Percentiles rank a stretch among this genome's conserved stretches.
Evolutionary conservation across 2,113 vertebrate genomes (phyloP).

Genomic region (Bos javanicus): DNA sequence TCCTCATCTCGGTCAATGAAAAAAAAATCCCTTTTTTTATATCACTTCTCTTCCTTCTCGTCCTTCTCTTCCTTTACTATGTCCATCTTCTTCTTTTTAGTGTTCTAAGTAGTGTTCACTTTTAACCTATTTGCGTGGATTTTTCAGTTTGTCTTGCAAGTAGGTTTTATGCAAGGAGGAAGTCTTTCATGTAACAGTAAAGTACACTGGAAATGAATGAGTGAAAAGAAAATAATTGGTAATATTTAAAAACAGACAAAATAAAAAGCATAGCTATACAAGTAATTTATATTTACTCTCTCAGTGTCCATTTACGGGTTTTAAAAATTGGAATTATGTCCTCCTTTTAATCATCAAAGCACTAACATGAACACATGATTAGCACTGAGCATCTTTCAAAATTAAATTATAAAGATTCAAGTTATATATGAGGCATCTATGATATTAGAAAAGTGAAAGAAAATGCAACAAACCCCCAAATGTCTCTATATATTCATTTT

Average conservation of each 20-base stretch:
- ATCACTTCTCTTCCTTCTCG: not conserved
- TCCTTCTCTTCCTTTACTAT: not conserved
- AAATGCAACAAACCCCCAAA: not conserved
- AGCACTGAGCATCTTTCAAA: not conserved
- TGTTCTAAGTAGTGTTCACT: not conserved
- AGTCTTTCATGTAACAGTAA: not conserved
- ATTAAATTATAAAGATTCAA: not conserved
- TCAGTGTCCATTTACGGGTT: not conserved
- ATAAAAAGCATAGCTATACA: not conserved
- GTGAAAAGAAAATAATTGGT: not conserved
- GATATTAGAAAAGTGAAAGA: not conserved
- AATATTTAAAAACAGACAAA: not conserved
- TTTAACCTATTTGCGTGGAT: not conserved
- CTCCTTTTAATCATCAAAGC: not conserved
- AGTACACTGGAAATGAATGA: not conserved
- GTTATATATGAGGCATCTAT: not conserved
- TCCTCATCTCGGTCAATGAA: not conserved
- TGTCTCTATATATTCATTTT: not conserved
- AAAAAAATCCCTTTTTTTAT: not conserved
- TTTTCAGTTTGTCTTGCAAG: not conserved
- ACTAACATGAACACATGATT: not conserved
- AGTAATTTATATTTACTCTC: not conserved
- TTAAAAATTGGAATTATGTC: not conserved
- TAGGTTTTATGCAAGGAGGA: not conserved
- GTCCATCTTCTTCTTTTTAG: not conserved